phyloP scores from a whole-genome alignment of 2,888 invertebrate genomes.

The Lordiphosa fenestrarum region DNA sequence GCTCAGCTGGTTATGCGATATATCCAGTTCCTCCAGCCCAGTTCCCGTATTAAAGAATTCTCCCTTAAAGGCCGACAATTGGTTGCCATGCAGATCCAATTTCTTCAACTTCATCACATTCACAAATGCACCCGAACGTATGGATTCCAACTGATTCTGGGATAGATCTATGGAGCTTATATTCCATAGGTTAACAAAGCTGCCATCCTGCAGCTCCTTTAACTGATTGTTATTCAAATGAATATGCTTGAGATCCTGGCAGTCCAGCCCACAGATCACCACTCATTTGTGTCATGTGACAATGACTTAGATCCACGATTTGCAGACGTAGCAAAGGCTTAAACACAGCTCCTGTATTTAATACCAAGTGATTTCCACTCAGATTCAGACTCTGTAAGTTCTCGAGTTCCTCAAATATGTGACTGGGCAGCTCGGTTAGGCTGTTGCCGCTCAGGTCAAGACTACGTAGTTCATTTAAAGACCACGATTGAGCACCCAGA shows the following conservation, averaged over 20 bases:
- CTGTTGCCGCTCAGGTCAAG: conserved; percentile 91
- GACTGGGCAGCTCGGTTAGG: conserved; percentile 86
- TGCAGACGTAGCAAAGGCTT: conserved; percentile 86
- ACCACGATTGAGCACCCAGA: conserved; percentile 84
- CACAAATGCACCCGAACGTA: conserved; percentile 88
- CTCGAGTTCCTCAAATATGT: conserved; percentile 85
- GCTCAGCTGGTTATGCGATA: conserved; percentile 89
- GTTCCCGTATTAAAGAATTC: conserved; percentile 92
- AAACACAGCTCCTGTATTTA: conserved; percentile 85
- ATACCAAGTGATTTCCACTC: conserved; percentile 86
- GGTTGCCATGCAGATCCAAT: conserved; percentile 88
- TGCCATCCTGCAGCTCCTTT: conserved; percentile 88
- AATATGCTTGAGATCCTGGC: conserved; percentile 84
- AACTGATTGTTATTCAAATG: conserved; percentile 87
- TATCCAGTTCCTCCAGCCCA: conserved; percentile 89
- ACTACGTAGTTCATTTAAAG: conserved; percentile 84
- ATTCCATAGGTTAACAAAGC: conserved; percentile 89
- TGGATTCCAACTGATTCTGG: conserved; percentile 88
- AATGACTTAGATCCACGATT: conserved; percentile 87
- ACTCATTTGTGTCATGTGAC: conserved; percentile 87
- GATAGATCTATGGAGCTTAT: conserved; percentile 89
- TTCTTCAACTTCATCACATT: conserved; percentile 88
- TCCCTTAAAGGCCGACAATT: conserved; percentile 89
- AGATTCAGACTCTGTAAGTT: conserved; percentile 87
- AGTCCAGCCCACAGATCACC: conserved; percentile 87